Conservation (phyloP, 53 echinoderm and acorn worm genomes). For the Henricia sp. region DNA sequence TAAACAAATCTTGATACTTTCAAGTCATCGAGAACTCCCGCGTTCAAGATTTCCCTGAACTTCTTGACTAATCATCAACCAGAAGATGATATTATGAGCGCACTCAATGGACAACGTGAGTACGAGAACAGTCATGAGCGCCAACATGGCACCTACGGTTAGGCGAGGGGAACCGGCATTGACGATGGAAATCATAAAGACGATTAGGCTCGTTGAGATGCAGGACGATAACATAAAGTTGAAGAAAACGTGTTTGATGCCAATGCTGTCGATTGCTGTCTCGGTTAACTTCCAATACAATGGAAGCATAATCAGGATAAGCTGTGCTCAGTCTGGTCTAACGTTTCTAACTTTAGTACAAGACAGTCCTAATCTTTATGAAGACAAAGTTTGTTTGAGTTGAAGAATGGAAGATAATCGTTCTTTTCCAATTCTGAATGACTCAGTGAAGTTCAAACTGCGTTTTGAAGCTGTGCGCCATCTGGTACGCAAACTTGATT, state of each 20-base stretch:
- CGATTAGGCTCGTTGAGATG: constrained; percentile 73
- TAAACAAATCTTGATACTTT: no score
- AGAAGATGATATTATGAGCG: constrained; percentile 96
- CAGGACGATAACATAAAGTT: constrained; percentile 90
- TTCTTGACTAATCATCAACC: constrained; percentile 83
- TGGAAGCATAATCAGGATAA: constrained; percentile 67
- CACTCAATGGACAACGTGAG: constrained; percentile 94
- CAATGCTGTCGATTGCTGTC: constrained; percentile 76
- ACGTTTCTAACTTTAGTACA: no score
- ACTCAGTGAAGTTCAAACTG: constrained; percentile 79
- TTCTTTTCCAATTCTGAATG: not conserved
- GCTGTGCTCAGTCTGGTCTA: no score
- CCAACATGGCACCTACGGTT: constrained; percentile 86
- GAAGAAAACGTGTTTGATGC: constrained; percentile 88
- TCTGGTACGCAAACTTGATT: constrained; percentile 94
- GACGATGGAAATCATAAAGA: constrained; percentile 85
- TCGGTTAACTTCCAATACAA: constrained; percentile 86
- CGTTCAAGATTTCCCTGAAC: constrained; percentile 58
- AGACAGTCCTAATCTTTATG: no score
- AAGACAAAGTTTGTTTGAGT: no score
- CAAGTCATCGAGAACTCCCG: not conserved
- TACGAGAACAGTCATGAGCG: constrained; percentile 83
- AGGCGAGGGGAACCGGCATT: constrained; percentile 83
- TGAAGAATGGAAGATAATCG: not conserved
- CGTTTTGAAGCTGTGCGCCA: constrained; percentile 90